Base-by-base conservation (phyloP, 2,888 invertebrate genomes). In the Leptothorax acervorum region DNA sequence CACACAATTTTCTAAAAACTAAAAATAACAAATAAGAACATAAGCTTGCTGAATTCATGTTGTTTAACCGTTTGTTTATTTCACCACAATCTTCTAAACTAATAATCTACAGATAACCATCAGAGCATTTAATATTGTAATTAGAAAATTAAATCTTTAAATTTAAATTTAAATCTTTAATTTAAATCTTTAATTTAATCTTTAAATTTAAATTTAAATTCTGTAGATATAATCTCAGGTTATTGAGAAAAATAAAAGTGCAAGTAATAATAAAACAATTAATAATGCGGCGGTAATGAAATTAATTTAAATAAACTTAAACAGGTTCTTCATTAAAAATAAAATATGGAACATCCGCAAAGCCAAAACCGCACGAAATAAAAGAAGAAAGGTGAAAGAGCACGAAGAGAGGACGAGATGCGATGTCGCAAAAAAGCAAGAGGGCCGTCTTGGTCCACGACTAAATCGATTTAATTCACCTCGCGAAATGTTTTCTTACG, bases 401-500 rank as follows among this genome's bases (percentile, higher is more conserved):
- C 85, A 85, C 65, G 78, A 79, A 76, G 83, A 60, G 35, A 60
- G 83, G 81, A 85, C 83, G 42, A 65, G 73, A 63, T 62, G 65
- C 66, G 66, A 66, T 55, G 85, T 78, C 53, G 53, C 62, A 86
- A 81, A 90, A 90, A 89, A 86, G 63, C 85, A 74, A 83, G 85
- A 86, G 86, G 87, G 87, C 85, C 85, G 65, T 55, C 57, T 63
- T 28, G 73, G 42, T 63, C 48, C 62, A 48, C 57, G 18, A 45
- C 71, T 79, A 23, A 55, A 55, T 79, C 79, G 57, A 35, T 57
- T 79, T 68, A 79, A 79, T 70, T 70, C 45, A 70, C 45, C 42
- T 79, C 70, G 70, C 39, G 57, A 35, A 45, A 79, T 60, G 45
- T 57, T 23, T n/a, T n/a, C 39, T 76, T 11, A 31, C 31, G 15